phyloP scores from a whole-genome alignment of 2,888 invertebrate species.

The Xanthorhoe designata region DNA sequence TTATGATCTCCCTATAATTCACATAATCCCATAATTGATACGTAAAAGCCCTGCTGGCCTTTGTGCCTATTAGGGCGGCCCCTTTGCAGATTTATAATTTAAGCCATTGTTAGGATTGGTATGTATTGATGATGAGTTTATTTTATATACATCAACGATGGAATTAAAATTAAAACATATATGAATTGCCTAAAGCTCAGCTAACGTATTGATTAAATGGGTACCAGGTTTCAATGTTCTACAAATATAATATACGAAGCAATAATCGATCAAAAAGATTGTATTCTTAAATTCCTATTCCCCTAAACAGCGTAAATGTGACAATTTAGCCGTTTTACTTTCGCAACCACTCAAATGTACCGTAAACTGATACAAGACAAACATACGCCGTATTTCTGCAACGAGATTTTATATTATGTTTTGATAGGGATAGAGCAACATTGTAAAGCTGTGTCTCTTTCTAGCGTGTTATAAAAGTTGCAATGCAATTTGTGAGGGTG shows the following conservation, averaged over 20 bases:
- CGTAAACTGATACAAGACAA: slow-evolving; percentile 74
- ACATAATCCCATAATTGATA: slow-evolving; percentile 80
- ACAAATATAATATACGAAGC: neutral
- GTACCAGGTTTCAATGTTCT: neutral
- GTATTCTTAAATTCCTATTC: slow-evolving; percentile 32
- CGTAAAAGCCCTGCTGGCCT: slow-evolving; percentile 70
- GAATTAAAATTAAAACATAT: slow-evolving; percentile 5
- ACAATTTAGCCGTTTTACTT: slow-evolving; percentile 58
- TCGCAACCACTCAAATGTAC: slow-evolving; percentile 64
- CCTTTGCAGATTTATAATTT: slow-evolving; percentile 72
- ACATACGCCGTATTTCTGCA: slow-evolving; percentile 62
- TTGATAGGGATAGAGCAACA: slow-evolving; percentile 47
- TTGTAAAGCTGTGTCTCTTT: slow-evolving; percentile 50
- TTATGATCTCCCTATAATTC: slow-evolving; percentile 74
- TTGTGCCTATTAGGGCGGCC: slow-evolving; percentile 68
- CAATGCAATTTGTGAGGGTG: slow-evolving; percentile 54
- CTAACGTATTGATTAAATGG: too few species aligned
- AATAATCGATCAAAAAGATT: slow-evolving; percentile 19
- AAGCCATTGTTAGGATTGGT: slow-evolving; percentile 69
- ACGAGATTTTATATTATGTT: slow-evolving; percentile 49
- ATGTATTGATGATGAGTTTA: slow-evolving; percentile 61
- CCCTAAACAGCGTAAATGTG: slow-evolving; percentile 47
- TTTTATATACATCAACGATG: slow-evolving; percentile 30
- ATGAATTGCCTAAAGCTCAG: neutral
- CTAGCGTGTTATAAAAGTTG: slow-evolving; percentile 52